These are phyloP conservation scores for Morpho deidamia DNA, from an alignment of 2,888 invertebrate species.

Conservation along the genomic window DNA sequence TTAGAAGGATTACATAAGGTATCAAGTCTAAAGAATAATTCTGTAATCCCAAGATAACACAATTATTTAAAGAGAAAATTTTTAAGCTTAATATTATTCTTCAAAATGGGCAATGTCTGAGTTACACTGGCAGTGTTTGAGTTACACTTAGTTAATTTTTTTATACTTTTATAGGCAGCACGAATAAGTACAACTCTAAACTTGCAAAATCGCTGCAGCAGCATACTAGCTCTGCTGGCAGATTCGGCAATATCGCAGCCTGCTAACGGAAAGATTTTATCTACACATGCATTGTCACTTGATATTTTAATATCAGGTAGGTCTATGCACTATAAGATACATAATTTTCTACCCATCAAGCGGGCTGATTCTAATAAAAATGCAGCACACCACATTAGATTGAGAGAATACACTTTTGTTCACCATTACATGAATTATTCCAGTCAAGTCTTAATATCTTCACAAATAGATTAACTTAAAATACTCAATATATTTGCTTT, in stretches of 20 bases:
- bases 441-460: no score
- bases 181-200: slow-evolving; percentile 92
- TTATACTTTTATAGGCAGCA: slow-evolving; percentile 81
- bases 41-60: no score
- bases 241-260: slow-evolving; percentile 92
- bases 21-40: slow-evolving; percentile 12
- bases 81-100: no score
- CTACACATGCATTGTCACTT: slow-evolving; percentile 94
- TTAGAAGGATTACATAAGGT: slow-evolving; percentile 93
- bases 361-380: no score
- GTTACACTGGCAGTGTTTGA: no score
- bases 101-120: no score
- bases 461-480: no score
- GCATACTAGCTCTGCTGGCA: slow-evolving; percentile 91
- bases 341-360: no score
- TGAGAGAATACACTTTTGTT: no score
- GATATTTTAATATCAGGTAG: slow-evolving; percentile 90
- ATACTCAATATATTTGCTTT: no score
- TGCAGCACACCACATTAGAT: neutral
- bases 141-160: neutral
- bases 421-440: neutral
- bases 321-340: neutral
- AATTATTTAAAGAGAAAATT: no score
- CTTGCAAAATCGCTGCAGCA: slow-evolving; percentile 93
- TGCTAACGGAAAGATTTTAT: slow-evolving; percentile 86